Percentiles rank a stretch among this genome's conserved stretches.
These are phyloP conservation scores for Tiliqua scincoides DNA, from an alignment of 2,113 vertebrate species.

Conservation along the genomic window DNA sequence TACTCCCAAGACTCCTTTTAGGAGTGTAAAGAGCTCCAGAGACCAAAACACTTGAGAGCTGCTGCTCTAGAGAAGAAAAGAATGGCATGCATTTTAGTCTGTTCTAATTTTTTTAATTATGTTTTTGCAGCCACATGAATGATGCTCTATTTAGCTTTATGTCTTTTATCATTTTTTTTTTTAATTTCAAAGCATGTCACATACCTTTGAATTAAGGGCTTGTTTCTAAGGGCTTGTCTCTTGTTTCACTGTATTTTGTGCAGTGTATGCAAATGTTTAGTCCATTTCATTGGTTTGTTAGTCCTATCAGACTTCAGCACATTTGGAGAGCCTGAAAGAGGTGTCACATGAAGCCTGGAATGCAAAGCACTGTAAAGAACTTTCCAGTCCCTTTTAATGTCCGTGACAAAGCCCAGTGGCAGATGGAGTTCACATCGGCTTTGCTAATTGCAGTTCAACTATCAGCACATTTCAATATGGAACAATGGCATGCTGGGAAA, in stretches of 20 bases:
- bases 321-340: conserved; percentile 17
- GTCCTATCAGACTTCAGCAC: conserved; percentile 37
- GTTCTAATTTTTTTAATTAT: background rate
- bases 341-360: background rate
- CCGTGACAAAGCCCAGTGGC: conserved; percentile 21
- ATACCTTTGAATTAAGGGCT: background rate
- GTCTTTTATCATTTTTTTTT: background rate
- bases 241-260: conserved; percentile 22
- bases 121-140: background rate
- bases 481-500: conserved; percentile 38
- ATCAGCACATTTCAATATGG: conserved; percentile 28
- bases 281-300: background rate
- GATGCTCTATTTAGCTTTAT: background rate
- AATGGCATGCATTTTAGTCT: background rate
- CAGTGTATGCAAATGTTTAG: background rate
- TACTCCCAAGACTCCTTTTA: too few relatives aligned
- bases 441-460: conserved; percentile 26
- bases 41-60: too few relatives aligned
- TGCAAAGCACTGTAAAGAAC: conserved; percentile 18
- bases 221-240: conserved; percentile 20
- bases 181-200: conserved; percentile 26
- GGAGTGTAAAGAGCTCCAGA: too few relatives aligned
- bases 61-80: too few relatives aligned
- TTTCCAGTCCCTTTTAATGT: background rate
- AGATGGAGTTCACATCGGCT: conserved; percentile 35